Evolutionary conservation across 2,113 vertebrate species (phyloP), one percentile per base, ranked within the genome.

Genomic region (Podilymbus podiceps): DNA sequence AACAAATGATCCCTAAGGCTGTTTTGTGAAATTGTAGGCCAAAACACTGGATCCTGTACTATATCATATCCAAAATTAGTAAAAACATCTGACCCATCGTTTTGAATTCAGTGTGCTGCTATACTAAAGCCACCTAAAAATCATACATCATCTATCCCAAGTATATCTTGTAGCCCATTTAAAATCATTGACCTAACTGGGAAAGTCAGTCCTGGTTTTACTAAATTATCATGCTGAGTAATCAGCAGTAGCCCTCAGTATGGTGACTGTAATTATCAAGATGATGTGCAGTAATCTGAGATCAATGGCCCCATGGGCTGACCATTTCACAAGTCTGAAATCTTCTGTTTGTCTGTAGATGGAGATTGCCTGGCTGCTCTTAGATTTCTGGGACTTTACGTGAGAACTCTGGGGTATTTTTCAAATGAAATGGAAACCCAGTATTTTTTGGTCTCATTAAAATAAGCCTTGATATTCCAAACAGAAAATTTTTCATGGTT

Each of bases 191-290:
- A 24, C 30, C 23, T 67, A n/a, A 46, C 27, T 71, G 47, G 24
- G 68, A 76, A 75, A 53, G 24, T 40, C 42, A 38, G 40, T 60
- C 23, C 50, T 71, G 10, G 4, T 62, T 86, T 75, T 72, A 33
- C 55, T 46, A 46, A 58, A 30, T 83, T 38, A 30, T 47, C 15
- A 20, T 0, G 0, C 12, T 63, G 47, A 23, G 15, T 2, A 2
- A 44, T 38, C 42, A 68, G 23, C 62, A 33, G 63, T 42, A 69
- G 28, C 15, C 20, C 31, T 77, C 46, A 42, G 31, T 24, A 30
- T 0, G 2, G 67, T 62, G 35, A 49, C 24, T 0, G 0, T 67
- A 44, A 71, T 82, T 53, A 21, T 83, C 33, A 58, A 46, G 67
- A n/a, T 46, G 66, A 46, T 8, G 5, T 35, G 44, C 47, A 56